These are phyloP conservation scores for Callaeas wilsoni DNA, from an alignment of 2,113 vertebrate genomes.

Conservation along the genomic window DNA sequence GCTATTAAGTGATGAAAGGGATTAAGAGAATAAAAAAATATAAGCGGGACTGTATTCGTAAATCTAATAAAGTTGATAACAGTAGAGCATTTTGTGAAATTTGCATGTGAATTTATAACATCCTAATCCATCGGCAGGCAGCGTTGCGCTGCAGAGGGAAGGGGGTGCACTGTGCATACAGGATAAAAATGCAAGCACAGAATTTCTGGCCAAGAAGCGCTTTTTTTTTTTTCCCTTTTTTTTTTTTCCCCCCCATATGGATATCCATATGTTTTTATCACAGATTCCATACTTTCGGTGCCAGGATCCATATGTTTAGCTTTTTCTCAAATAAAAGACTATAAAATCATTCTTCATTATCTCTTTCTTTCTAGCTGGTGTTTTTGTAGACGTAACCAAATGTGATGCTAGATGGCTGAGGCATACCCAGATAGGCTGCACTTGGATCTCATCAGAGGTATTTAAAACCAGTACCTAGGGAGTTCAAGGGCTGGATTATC, in stretches of 20 bases:
- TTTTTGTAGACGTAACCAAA: conserved; percentile 48
- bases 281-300: conserved; percentile 75
- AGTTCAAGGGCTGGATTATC: conserved; percentile 32
- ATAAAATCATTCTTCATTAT: conserved; percentile 71
- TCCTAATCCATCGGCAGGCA: conserved; percentile 65
- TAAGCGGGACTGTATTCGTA: conserved; percentile 65
- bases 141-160: conserved; percentile 6
- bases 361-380: conserved; percentile 65
- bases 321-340: conserved; percentile 73
- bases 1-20: conserved; percentile 77
- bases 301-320: conserved; percentile 73
- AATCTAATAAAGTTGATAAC: conserved; percentile 75
- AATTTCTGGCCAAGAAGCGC: conserved; percentile 66
- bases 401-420: not conserved
- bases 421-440: not conserved
- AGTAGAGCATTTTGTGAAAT: conserved; percentile 67
- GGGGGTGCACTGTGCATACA: conserved; percentile 30
- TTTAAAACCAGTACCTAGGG: conserved; percentile 20
- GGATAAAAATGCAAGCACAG: conserved; percentile 71
- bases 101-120: conserved; percentile 74
- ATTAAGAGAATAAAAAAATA: conserved; percentile 71
- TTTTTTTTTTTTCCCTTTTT: not conserved
- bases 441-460: not conserved
- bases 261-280: conserved; percentile 76
- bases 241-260: conserved; percentile 43